These are phyloP conservation scores for Hemitrygon akajei DNA, from an alignment of 2,797 vertebrate genomes.

Conservation along the genomic window DNA sequence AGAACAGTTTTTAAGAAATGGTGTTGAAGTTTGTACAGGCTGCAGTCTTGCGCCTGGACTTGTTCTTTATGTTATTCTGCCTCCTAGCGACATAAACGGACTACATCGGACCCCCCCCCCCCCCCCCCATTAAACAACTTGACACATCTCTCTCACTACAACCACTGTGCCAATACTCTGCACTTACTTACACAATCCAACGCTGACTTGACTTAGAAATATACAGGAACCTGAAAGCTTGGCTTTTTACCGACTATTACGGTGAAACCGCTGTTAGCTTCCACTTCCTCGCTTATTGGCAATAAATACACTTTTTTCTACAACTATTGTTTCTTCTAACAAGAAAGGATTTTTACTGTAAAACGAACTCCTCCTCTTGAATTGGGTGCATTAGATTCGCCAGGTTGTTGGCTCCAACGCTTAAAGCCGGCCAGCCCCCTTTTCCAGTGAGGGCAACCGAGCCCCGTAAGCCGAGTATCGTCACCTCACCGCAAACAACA, in stretches of 20 bases:
- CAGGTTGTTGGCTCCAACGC: background rate
- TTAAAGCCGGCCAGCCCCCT: background rate
- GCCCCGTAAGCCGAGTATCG: background rate
- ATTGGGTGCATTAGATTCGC: background rate
- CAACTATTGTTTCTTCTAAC: background rate
- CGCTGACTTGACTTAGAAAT: background rate
- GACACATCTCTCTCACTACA: slow-evolving; percentile 23
- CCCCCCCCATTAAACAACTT: slow-evolving; percentile 42
- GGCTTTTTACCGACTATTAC: background rate
- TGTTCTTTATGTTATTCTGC: slow-evolving; percentile 88
- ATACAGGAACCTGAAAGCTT: background rate
- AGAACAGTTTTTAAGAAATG: slow-evolving; percentile 43
- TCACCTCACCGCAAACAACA: too few relatives aligned
- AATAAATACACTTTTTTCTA: background rate
- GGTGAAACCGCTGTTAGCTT: background rate
- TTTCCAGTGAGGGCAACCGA: background rate
- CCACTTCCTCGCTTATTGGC: background rate
- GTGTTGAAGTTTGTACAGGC: slow-evolving; percentile 71
- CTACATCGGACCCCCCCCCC: slow-evolving; percentile 34
- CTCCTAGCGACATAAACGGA: slow-evolving; percentile 77
- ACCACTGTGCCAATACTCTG: background rate
- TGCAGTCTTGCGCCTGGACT: slow-evolving; percentile 64
- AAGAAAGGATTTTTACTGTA: background rate
- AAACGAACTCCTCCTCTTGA: background rate
- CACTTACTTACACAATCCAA: background rate